Evolutionary conservation across 2,797 vertebrate genomes (phyloP), one percentile per base, ranked within the genome.

Genomic region (Pygocentrus nattereri): DNA sequence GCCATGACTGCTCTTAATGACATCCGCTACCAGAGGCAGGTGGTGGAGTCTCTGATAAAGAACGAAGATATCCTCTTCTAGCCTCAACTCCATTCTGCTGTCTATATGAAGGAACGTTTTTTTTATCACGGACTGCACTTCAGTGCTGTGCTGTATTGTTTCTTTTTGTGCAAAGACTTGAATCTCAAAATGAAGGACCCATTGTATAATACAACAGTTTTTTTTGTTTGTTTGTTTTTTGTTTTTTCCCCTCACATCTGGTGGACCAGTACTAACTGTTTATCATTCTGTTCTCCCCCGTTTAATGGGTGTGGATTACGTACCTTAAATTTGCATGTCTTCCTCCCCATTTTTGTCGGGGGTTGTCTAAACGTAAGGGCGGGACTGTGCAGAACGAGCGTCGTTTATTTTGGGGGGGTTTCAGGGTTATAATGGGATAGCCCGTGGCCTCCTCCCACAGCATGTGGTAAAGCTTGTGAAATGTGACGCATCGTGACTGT

Each of bases 21-120:
- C 91, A 97, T 99, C 91, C 97, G 98, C 85, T 96, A 98, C 91
- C 98, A 99, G 94, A 96, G 98, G 91, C 98, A 98, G 90, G 97
- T 99, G 94, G 98, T 99, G 91, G 98, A 99, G 94, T 93, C 95
- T 89, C 97, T 99, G 88, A 99, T 99, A 90, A 98, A 98, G 91
- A 98, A 98, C 2, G 97, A 97, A 92, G 97, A 98, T 80, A 94
- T 95, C 93, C 96, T 99, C 93, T 98, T 99, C 94, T 99, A 91
- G 94, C 52, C 18, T 21, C 50, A 65, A 70, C 83, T 76, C 84
- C 81, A 86, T 56, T 25, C 31, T 23, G 31, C 65, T 21, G 27
- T 12, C 23, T 49, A 38, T 6, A 80, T 74, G 83, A 83, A 85
- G 70, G 69, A 94, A 69, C 91, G 90, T 88, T 25, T 87, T 21